These are phyloP conservation scores for Steinernema khuongi DNA, from an alignment of 1,140 invertebrate species.

Conservation along the genomic window DNA sequence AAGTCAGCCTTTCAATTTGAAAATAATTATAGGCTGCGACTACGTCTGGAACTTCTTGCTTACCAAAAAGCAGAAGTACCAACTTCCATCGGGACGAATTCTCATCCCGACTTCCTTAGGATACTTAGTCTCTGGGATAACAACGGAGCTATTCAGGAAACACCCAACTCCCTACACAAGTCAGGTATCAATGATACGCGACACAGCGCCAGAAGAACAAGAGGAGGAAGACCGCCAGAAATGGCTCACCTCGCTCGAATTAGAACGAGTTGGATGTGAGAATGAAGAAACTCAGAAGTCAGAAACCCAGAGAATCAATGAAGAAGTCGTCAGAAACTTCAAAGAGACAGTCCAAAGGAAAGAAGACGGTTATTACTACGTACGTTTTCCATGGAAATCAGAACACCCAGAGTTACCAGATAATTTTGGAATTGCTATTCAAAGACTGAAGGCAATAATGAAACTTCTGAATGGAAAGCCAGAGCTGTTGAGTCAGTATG, in stretches of 20 bases:
- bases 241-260: not conserved
- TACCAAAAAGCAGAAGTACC: not conserved
- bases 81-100: not conserved
- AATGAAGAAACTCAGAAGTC: not conserved
- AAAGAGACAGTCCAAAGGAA: slow-evolving; percentile 5
- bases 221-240: not conserved
- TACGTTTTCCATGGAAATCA: not conserved
- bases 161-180: not conserved
- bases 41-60: not conserved
- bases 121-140: not conserved
- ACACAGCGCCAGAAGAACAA: not conserved
- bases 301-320: not conserved
- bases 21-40: not conserved
- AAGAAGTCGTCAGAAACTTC: not conserved
- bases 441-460: slow-evolving; percentile 7
- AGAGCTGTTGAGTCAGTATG: not conserved
- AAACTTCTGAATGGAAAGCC: not conserved
- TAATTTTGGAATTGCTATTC: slow-evolving; percentile 15
- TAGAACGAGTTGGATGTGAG: not conserved
- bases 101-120: not conserved
- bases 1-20: not conserved
- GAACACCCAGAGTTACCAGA: slow-evolving; percentile 4
- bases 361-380: slow-evolving; percentile 20
- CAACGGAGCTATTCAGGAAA: not conserved
- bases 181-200: not conserved